Evolutionary conservation across 2,888 invertebrate species (phyloP).

Genomic region (Epistrophe grossulariae): DNA sequence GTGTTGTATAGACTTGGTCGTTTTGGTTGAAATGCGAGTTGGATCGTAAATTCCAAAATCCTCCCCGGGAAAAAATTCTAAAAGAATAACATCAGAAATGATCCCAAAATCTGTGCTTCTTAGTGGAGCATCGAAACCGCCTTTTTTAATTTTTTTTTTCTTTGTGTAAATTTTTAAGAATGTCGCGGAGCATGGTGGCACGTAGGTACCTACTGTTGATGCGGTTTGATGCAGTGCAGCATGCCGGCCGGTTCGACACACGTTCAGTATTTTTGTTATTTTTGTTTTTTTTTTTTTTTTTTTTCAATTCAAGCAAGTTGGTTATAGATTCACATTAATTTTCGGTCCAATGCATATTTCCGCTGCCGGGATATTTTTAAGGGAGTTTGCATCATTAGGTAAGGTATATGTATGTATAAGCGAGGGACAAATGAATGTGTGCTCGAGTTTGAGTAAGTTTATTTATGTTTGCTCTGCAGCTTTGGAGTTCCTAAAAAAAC

Average conservation of each 20-base stretch:
- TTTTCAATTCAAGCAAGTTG: slow-evolving; percentile 4
- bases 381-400: slow-evolving; percentile 20
- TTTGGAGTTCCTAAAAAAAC: slow-evolving; percentile 52
- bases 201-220: neutral
- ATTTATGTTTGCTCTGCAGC: slow-evolving; percentile 49
- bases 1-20: neutral
- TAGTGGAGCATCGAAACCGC: slow-evolving; percentile 33
- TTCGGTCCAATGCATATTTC: slow-evolving; percentile 67
- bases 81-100: slow-evolving; percentile 40
- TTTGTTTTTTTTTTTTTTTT: neutral
- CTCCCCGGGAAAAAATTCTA: slow-evolving; percentile 36
- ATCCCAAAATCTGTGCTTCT: slow-evolving; percentile 55
- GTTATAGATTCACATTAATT: slow-evolving; percentile 33
- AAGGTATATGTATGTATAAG: too few species aligned
- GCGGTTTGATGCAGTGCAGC: slow-evolving; percentile 16
- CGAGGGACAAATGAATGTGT: neutral
- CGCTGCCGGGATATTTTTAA: slow-evolving; percentile 41
- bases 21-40: slow-evolving; percentile 61
- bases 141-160: slow-evolving; percentile 2
- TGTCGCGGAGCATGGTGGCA: neutral
- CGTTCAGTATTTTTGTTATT: slow-evolving; percentile 24
- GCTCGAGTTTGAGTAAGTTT: slow-evolving; percentile 21
- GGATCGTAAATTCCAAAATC: slow-evolving; percentile 69
- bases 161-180: slow-evolving; percentile 14
- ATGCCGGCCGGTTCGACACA: slow-evolving; percentile 23